Evolutionary conservation across 2,797 vertebrate genomes (phyloP).

Genomic region (Melanotaenia parkinsoni): DNA sequence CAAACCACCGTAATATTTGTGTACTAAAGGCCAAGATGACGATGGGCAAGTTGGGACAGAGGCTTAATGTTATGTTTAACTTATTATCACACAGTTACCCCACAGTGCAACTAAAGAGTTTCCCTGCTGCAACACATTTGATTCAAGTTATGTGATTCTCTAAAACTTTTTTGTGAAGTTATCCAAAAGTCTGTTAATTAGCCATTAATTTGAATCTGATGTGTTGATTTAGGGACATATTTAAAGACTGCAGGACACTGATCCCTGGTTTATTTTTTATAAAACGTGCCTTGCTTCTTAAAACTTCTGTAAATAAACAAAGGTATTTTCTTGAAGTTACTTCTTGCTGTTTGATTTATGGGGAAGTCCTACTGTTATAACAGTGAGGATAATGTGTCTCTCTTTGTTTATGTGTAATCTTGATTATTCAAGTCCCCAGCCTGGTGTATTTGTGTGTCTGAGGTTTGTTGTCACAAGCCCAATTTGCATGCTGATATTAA

Average conservation of each 20-base stretch:
- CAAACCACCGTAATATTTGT: constrained; percentile 14
- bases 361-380: not conserved
- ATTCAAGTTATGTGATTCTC: no score
- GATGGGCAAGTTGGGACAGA: constrained; percentile 38
- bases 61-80: constrained; percentile 58
- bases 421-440: constrained; percentile 25
- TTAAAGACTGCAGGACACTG: no score
- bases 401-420: constrained; percentile 6
- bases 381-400: not conserved
- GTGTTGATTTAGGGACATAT: no score
- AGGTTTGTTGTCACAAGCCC: constrained; percentile 63
- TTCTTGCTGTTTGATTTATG: not conserved
- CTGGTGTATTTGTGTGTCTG: constrained; percentile 49
- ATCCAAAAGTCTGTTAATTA: no score
- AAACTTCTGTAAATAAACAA: not conserved
- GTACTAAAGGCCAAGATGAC: constrained; percentile 13
- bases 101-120: constrained; percentile 28
- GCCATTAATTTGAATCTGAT: no score
- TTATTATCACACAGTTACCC: constrained; percentile 58
- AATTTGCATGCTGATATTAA: constrained; percentile 74
- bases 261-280: not conserved
- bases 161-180: no score
- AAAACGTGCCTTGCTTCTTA: not conserved
- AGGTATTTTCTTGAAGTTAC: not conserved
- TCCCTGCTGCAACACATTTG: no score